Percentiles rank a stretch among this genome's conserved stretches.
These are phyloP conservation scores for Aphaenogaster ashmeadi DNA, from an alignment of 1,140 invertebrate genomes.

Conservation along the genomic window DNA sequence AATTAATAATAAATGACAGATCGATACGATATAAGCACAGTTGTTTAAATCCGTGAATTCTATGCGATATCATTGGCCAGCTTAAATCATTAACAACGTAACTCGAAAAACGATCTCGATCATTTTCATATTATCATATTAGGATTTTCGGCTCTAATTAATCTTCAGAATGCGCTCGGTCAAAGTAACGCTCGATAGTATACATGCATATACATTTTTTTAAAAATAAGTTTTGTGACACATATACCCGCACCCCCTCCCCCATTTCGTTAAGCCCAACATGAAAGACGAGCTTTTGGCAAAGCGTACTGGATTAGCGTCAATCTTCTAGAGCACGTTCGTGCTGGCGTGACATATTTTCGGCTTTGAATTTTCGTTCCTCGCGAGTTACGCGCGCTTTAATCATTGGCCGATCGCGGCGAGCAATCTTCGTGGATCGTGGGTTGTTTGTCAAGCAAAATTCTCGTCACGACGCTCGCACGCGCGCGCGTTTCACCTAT, in stretches of 20 bases:
- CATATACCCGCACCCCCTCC: background rate
- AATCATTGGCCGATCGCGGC: slow-evolving; percentile 70
- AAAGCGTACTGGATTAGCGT: slow-evolving; percentile 60
- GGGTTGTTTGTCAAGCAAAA: slow-evolving; percentile 78
- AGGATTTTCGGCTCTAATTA: background rate
- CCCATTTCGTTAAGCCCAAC: slow-evolving; percentile 25
- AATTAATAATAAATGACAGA: background rate
- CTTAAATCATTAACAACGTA: background rate
- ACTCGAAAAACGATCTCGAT: background rate
- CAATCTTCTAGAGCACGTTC: slow-evolving; percentile 63
- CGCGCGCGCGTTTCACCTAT: background rate
- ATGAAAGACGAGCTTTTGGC: slow-evolving; percentile 11
- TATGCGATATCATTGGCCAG: background rate
- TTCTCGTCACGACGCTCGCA: slow-evolving; percentile 59
- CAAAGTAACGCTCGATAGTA: background rate
- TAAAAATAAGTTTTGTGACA: background rate
- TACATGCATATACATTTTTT: background rate
- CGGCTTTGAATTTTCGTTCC: slow-evolving; percentile 71
- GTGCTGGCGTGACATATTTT: slow-evolving; percentile 69
- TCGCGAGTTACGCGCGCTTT: slow-evolving; percentile 50
- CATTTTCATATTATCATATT: slow-evolving; percentile 3
- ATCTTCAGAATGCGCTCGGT: background rate
- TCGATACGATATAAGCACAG: background rate
- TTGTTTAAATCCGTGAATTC: background rate
- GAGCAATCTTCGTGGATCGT: slow-evolving; percentile 77